Conservation (phyloP, 1,140 invertebrate species). For the Platorchestia sp. region DNA sequence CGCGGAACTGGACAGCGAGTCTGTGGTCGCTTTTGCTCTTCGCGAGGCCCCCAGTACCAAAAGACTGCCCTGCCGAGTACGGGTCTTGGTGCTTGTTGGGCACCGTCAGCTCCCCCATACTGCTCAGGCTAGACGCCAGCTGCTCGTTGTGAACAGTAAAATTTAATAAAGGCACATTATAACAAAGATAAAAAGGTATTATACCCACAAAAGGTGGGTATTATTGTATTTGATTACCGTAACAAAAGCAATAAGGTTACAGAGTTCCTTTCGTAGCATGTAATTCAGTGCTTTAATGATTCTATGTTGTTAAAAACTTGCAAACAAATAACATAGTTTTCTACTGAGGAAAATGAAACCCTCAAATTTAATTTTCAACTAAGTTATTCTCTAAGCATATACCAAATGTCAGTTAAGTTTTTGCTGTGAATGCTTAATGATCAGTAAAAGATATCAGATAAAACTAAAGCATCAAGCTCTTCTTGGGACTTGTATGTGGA, state of each 20-base stretch:
- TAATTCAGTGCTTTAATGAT: no score
- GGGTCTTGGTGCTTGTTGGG: slow-evolving; percentile 73
- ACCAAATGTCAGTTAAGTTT: no score
- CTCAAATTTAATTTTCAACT: not conserved
- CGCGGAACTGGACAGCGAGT: slow-evolving; percentile 88
- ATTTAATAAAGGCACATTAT: no score
- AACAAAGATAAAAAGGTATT: no score
- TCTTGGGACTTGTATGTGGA: no score
- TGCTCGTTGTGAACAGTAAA: slow-evolving; percentile 71
- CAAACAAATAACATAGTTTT: not conserved
- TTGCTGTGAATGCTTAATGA: no score
- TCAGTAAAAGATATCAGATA: no score
- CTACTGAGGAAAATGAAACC: not conserved
- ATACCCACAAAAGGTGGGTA: no score
- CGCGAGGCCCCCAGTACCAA: slow-evolving; percentile 82
- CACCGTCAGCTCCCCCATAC: slow-evolving; percentile 90
- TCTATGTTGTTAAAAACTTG: not conserved
- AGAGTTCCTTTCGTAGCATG: not conserved
- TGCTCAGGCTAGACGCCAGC: slow-evolving; percentile 85
- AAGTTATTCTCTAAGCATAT: not conserved
- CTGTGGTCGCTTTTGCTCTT: slow-evolving; percentile 94
- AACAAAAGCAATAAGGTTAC: not conserved
- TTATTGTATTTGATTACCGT: no score
- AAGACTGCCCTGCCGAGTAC: slow-evolving; percentile 67
- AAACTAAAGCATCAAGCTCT: no score